Conservation (phyloP, 1,140 invertebrate genomes). For the Gryon sp. region DNA sequence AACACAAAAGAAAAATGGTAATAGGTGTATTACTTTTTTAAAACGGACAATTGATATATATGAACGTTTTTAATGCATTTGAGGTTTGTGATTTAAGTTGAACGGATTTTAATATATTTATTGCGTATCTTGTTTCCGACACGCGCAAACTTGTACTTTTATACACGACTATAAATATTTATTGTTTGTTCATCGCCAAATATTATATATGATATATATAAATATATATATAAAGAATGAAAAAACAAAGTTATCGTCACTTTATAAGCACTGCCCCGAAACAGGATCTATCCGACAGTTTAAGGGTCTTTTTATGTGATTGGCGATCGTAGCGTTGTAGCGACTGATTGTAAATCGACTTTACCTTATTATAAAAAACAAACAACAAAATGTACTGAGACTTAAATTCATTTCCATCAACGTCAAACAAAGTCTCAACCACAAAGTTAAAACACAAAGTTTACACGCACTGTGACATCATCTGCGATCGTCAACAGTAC, state of each 20-base stretch:
- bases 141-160: slow-evolving; percentile 63
- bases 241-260: slow-evolving; percentile 44
- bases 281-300: slow-evolving; percentile 51
- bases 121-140: slow-evolving; percentile 60
- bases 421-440: too few species aligned
- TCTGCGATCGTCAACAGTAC: slow-evolving; percentile 57
- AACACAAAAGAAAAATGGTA: slow-evolving; percentile 10
- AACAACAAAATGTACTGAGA: too few species aligned
- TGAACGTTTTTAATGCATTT: slow-evolving; percentile 63
- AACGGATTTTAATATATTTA: slow-evolving; percentile 61
- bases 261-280: slow-evolving; percentile 55
- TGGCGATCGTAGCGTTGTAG: slow-evolving; percentile 33
- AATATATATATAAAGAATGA: slow-evolving; percentile 28
- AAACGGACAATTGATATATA: slow-evolving; percentile 54
- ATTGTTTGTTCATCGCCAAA: slow-evolving; percentile 62
- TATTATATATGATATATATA: slow-evolving; percentile 35
- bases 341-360: slow-evolving; percentile 5
- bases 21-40: slow-evolving; percentile 62
- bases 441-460: too few species aligned
- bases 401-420: too few species aligned
- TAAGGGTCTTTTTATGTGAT: slow-evolving; percentile 23
- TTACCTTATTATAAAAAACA: too few species aligned
- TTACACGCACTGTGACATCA: too few species aligned
- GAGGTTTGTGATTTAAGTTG: slow-evolving; percentile 54
- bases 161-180: slow-evolving; percentile 63